phyloP scores from a whole-genome alignment of 2,113 vertebrate genomes.

The Todiramphus saurophagus region DNA sequence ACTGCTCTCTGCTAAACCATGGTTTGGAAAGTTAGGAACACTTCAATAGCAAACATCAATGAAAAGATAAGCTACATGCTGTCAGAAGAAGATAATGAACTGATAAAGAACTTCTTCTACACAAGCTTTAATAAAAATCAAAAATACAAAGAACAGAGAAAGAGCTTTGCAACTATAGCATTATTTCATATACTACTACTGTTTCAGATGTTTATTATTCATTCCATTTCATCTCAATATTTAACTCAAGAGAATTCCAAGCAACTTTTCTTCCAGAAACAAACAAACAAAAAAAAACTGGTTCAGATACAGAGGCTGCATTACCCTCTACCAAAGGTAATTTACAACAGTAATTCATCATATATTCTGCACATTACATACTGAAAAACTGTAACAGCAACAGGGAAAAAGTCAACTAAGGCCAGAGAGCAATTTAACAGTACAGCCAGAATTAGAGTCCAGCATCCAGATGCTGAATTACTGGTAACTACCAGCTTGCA shows the following conservation, averaged over 20 bases:
- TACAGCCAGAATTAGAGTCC: neutral
- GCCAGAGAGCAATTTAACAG: neutral
- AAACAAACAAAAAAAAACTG: neutral
- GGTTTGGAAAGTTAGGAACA: neutral
- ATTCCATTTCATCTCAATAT: neutral
- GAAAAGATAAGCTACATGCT: neutral
- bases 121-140: neutral
- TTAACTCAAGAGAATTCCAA: neutral
- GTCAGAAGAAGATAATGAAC: neutral
- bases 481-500: neutral
- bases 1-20: neutral
- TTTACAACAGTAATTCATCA: neutral
- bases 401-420: neutral
- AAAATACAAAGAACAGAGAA: neutral
- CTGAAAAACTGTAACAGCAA: neutral
- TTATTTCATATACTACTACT: neutral
- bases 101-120: neutral
- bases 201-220: neutral
- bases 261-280: neutral
- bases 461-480: neutral
- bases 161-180: neutral
- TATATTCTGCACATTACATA: neutral
- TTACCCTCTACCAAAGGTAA: neutral
- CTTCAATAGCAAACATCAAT: neutral
- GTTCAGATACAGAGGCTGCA: neutral